Evolutionary conservation across 1,140 invertebrate genomes (phyloP), one percentile per base, ranked within the genome.

Genomic region (Aleiodes sp.): DNA sequence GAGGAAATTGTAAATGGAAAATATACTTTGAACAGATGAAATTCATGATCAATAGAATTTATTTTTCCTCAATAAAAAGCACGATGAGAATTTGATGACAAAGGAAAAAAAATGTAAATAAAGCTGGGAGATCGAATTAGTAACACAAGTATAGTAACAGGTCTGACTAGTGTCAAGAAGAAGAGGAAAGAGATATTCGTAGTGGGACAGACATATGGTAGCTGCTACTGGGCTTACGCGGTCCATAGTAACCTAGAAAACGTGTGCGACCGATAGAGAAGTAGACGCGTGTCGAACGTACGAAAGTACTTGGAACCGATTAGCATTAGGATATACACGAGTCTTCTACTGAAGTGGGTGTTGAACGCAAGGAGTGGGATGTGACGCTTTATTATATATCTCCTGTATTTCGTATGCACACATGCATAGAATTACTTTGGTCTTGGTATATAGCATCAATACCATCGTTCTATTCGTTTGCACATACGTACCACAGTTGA

Each of bases 231-330:
- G 68, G 52, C 81, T 80, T 82, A 78, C 80, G 78, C 80, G 75
- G 28, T 80, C 81, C 79, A 78, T 77, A 76, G 80, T 83, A 84
- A 84, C 80, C 80, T 83, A 82, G 78, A 81, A 82, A 81, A 76
- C 46, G 69, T 21, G 64, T 61, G 29, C 70, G 68, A 67, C 70
- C 68, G 61, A 46, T 70, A 67, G 65, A 72, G n/a, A n/a, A n/a
- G 64, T 56, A 73, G 75, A 75, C 73, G 73, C 69, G 61, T 72
- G 70, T 64, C 63, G 68, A 72, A 75, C 61, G 43, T n/a, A 26
- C 62, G 69, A 41, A 56, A 33, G 67, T 52, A 56, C 21, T 26
- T 64, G 52, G 52, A 37, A 14, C 16, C 9, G 8, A 60, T 43
- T 41, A 62, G 16, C 39, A 57, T 28, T 41, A 35, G 61, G 59